Evolutionary conservation across 2,888 invertebrate species (phyloP), one percentile per base, ranked within the genome.

Genomic region (Hartigia nigra): DNA sequence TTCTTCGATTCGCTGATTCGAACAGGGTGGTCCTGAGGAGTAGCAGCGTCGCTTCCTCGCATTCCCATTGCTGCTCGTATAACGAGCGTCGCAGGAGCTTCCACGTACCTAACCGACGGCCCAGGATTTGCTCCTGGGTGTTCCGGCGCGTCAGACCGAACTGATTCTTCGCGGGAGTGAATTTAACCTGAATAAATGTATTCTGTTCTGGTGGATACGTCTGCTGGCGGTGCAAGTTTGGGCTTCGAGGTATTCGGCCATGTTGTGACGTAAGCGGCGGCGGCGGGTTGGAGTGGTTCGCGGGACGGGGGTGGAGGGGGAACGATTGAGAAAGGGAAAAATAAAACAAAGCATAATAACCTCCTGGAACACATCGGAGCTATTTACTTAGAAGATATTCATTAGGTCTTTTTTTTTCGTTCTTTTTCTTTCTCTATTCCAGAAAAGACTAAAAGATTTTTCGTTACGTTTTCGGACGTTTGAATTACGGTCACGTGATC

Each of bases 21-120:
- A 80, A 77, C 86, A 86, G 88, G 88, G 88, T 88, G 88, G 88
- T 88, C 88, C 85, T 23, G 23, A 55, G 14, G 14, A 55, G 79
- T 77, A 79, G 79, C 78, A 82, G 79, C 85, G 80, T 79, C 81
- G 79, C 75, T 78, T 77, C 79, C 84, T 84, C 86, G 87, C 86
- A 87, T 87, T 87, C 88, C 82, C 87, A 84, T 87, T 88, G 87
- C 81, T 88, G 87, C 81, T 81, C 83, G 86, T 82, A 87, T 88
- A 88, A 87, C 87, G 87, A 87, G 88, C 87, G 85, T 34, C 82
- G 76, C 34, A n/a, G 55, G 76, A 77, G 76, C 78, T 79, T 77
- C 70, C 76, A 76, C 79, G 74, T 78, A 78, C 79, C 75, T n/a
- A 55, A 55, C 39, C 77, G 80, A 81, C 36, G 70, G 77, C 55